Evolutionary conservation across 2,888 invertebrate species (phyloP).

Genomic region (Leptura quadrifasciata): DNA sequence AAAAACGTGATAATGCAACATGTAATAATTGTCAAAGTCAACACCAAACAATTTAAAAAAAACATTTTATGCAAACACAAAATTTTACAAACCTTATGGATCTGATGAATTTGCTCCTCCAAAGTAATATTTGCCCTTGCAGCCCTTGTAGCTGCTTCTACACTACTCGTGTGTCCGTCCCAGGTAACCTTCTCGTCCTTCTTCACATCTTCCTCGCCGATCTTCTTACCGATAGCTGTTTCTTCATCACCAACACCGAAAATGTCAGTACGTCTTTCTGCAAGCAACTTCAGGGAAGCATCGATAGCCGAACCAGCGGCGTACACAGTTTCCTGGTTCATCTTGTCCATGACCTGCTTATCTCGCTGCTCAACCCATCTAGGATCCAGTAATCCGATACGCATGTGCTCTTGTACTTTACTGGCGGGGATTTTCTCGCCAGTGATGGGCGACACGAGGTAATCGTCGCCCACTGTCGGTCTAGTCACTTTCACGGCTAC

Average conservation of each 20-base stretch:
- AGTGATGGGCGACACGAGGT: conserved; percentile 97
- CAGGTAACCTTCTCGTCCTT: conserved; percentile 96
- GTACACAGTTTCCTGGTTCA: conserved; percentile 91
- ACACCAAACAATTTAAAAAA: not conserved
- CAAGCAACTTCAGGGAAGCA: conserved; percentile 94
- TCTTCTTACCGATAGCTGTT: conserved; percentile 98
- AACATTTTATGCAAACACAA: not conserved
- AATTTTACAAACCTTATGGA: conserved; percentile 83
- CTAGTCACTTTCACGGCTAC: conserved; percentile 77
- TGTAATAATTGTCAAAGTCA: not conserved
- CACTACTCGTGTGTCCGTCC: conserved; percentile 98
- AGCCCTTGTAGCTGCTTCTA: conserved; percentile 95
- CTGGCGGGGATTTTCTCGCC: conserved; percentile 98
- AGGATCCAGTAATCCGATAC: conserved; percentile 96
- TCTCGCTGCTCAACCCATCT: conserved; percentile 98
- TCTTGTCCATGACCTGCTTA: conserved; percentile 93
- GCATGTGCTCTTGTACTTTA: conserved; percentile 98
- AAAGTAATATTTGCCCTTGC: conserved; percentile 96
- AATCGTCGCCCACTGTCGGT: conserved; percentile 86
- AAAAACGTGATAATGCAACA: not conserved
- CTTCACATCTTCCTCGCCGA: conserved; percentile 89
- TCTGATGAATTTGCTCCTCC: conserved; percentile 98
- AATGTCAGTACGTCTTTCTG: conserved; percentile 99
- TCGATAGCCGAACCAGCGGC: conserved; percentile 93
- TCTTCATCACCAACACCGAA: conserved; percentile 99